A percentile compares a stretch with the other conserved stretches of the same genome.
Evolutionary conservation across 1,140 invertebrate species (phyloP).

Genomic region (Aleiodes sp.): DNA sequence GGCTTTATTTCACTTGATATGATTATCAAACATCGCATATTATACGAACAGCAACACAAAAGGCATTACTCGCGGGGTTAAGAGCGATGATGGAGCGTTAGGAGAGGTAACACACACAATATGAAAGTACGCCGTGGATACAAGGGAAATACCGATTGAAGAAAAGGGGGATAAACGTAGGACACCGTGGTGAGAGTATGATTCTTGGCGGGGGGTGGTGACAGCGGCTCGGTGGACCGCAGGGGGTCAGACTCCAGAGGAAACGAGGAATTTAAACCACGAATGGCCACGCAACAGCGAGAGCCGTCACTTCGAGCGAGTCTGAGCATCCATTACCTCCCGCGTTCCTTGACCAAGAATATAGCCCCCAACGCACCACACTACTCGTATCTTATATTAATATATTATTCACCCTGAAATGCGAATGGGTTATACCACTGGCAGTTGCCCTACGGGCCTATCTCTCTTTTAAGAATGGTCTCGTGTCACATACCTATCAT

Average conservation of each 20-base stretch:
- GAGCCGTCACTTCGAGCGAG: conserved; percentile 63
- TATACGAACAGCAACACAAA: not conserved
- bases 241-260: conserved; percentile 54
- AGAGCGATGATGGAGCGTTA: conserved; percentile 12
- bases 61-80: not conserved
- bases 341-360: conserved; percentile 59
- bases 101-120: not conserved
- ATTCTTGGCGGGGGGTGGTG: conserved; percentile 63
- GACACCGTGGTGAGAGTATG: not conserved
- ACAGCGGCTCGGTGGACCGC: conserved; percentile 55
- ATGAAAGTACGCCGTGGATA: not conserved
- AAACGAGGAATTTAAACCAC: conserved; percentile 64
- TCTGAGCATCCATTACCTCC: conserved; percentile 64
- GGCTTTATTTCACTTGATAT: not conserved
- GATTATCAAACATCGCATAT: conserved; percentile 4
- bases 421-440: conserved; percentile 6
- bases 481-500: conserved; percentile 62
- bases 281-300: conserved; percentile 64
- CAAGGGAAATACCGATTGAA: not conserved
- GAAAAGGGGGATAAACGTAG: not conserved
- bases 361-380: conserved; percentile 43
- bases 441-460: conserved; percentile 4
- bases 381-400: conserved; percentile 62
- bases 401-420: conserved; percentile 62
- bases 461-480: conserved; percentile 54